Evolutionary conservation across 2,888 invertebrate genomes (phyloP).

Genomic region (Diplolepis rosae): DNA sequence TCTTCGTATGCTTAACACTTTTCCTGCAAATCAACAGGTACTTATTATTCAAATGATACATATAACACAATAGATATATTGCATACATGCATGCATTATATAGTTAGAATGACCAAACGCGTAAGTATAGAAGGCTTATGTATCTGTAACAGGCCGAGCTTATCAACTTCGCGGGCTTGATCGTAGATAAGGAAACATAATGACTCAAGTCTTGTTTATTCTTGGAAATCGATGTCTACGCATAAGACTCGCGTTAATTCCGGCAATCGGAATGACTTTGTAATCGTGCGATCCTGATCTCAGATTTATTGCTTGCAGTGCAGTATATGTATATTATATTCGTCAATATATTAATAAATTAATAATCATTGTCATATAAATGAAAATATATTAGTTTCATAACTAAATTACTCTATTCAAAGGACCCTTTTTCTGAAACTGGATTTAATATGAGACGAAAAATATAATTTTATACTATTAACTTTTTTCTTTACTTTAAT

Average conservation of each 20-base stretch:
- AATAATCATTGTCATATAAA: background rate
- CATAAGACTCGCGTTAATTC: background rate
- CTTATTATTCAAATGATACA: background rate
- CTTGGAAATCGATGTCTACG: background rate
- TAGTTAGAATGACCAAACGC: background rate
- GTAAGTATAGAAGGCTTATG: background rate
- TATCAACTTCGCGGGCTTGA: slow-evolving; percentile 2
- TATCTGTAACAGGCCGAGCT: background rate
- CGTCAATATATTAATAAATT: background rate
- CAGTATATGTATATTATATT: background rate
- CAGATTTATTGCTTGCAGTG: background rate
- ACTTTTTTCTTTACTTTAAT: too few relatives aligned
- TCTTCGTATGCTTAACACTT: background rate
- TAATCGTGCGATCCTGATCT: background rate
- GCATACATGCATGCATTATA: background rate
- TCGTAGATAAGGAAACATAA: slow-evolving; percentile 16
- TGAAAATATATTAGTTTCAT: too few relatives aligned
- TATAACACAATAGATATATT: background rate
- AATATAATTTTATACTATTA: too few relatives aligned
- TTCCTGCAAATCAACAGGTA: background rate
- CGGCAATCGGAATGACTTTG: background rate
- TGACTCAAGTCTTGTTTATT: slow-evolving; percentile 24
- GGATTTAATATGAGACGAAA: too few relatives aligned
- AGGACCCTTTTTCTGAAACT: too few relatives aligned
- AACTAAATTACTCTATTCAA: too few relatives aligned